Base-by-base conservation (phyloP, 2,113 vertebrate species). In the Rhagologus leucostigma region DNA sequence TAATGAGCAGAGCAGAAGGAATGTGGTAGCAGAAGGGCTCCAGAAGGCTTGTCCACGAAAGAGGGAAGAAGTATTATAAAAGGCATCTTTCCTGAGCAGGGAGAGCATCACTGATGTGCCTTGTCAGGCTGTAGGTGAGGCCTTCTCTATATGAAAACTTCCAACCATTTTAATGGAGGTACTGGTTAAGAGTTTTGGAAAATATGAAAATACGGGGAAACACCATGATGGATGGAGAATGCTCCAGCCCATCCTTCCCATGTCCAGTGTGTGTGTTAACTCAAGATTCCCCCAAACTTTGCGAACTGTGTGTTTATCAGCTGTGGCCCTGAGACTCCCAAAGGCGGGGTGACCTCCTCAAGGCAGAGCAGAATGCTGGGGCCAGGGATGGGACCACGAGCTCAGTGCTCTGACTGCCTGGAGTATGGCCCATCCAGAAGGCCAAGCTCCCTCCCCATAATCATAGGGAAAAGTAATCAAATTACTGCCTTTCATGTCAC, bases 401-500 rank as follows among this genome's bases (percentile, higher is more conserved):
- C 60, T 59, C 7, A 0, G 0, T 53, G 79, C 30, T 95, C 41
- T 0, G 14, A 2, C 75, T 93, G 67, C 57, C 70, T 41, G 9
- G 42, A 85, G 55, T 13, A 50, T 10, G 80, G 84, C 69, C 68
- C 41, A 73, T 86, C n/a, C 56, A 69, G 83, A 55, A 92, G 47
- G 90, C 92, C 96, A 94, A 80, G 73, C 90, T 94, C 86, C 81
- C 78, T 93, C 52, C 49, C 74, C 3, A 33, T 93, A 94, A 96
- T 96, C 92, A 65, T 78, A 92, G 55, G 96, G 95, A 98, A 97
- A 96, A 97, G 94, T 98, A 98, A 98, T 98, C 97, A 97, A 96
- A 98, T 98, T 98, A 97, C 93, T 81, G 96, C 96, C 97, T 98
- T 98, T 98, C 97, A 98, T 98, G 97, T 98, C 96, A 97, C 93